These are phyloP conservation scores for Biston betularia DNA, from an alignment of 2,888 invertebrate genomes.

Conservation along the genomic window DNA sequence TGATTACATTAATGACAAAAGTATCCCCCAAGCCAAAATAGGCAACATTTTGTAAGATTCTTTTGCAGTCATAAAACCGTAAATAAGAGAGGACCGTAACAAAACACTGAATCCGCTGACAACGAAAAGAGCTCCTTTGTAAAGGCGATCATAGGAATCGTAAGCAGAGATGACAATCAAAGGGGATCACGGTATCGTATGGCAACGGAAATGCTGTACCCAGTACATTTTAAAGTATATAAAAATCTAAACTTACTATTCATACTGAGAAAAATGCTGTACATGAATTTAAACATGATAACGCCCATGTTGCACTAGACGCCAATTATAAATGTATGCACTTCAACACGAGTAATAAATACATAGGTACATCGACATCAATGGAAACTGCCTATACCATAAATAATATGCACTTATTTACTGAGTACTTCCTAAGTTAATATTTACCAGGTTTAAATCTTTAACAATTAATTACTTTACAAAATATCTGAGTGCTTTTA, in stretches of 20 bases:
- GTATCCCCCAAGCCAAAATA: conserved; percentile 17
- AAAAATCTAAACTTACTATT: not conserved
- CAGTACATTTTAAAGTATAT: conserved; percentile 4
- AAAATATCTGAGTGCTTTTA: too few species aligned
- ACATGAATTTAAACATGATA: not conserved
- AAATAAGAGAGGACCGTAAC: conserved; percentile 45
- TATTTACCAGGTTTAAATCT: not conserved
- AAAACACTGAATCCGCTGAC: conserved; percentile 46
- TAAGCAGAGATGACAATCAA: conserved; percentile 54
- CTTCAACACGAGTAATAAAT: too few species aligned
- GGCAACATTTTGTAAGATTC: conserved; percentile 29
- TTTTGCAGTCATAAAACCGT: conserved; percentile 40
- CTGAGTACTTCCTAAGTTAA: not conserved
- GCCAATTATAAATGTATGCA: not conserved
- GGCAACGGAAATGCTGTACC: conserved; percentile 34
- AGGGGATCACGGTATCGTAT: conserved; percentile 49
- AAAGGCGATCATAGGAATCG: conserved; percentile 52
- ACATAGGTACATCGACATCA: too few species aligned
- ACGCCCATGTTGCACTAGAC: not conserved
- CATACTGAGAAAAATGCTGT: not conserved
- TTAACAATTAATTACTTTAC: conserved; percentile 33
- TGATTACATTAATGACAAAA: conserved; percentile 10
- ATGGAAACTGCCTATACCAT: not conserved
- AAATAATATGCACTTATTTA: not conserved
- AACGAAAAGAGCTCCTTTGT: conserved; percentile 52